Conservation (phyloP, 2,888 invertebrate species). For the Petrolisthes cinctipes region DNA sequence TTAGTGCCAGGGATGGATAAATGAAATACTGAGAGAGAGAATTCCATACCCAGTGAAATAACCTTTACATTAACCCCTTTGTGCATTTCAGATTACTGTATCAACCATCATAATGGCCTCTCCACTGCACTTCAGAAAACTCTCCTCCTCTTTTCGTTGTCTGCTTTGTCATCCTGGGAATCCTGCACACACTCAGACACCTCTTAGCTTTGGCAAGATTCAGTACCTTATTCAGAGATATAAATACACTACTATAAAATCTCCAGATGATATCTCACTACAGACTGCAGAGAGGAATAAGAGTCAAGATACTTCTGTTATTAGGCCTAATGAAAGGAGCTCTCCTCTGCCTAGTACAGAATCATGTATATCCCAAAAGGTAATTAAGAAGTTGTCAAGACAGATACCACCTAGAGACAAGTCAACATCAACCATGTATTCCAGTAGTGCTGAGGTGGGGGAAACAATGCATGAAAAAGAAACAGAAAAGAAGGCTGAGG, state of each 20-base stretch:
- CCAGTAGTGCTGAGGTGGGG: not conserved
- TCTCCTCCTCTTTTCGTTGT: not conserved
- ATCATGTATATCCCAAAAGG: not conserved
- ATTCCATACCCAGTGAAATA: too few relatives aligned
- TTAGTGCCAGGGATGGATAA: too few relatives aligned
- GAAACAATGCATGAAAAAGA: not conserved
- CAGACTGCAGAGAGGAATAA: not conserved
- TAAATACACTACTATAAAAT: not conserved
- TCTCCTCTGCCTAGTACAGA: not conserved
- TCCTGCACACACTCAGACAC: not conserved
- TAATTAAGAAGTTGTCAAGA: not conserved
- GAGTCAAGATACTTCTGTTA: not conserved
- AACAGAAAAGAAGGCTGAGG: not conserved
- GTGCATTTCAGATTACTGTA: not conserved
- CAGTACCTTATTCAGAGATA: conserved; percentile 19
- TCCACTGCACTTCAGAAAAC: not conserved
- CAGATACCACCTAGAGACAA: not conserved
- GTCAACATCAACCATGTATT: not conserved
- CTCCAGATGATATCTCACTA: not conserved
- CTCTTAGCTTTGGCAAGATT: conserved; percentile 21
- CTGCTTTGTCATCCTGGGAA: not conserved
- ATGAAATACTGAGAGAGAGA: too few relatives aligned
- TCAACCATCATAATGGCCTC: not conserved
- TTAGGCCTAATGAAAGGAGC: not conserved
- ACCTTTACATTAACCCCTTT: too few relatives aligned